Percentiles rank a stretch among this genome's conserved stretches.
These are phyloP conservation scores for Ovis canadensis DNA, from an alignment of 2,113 vertebrate genomes.

Conservation along the genomic window DNA sequence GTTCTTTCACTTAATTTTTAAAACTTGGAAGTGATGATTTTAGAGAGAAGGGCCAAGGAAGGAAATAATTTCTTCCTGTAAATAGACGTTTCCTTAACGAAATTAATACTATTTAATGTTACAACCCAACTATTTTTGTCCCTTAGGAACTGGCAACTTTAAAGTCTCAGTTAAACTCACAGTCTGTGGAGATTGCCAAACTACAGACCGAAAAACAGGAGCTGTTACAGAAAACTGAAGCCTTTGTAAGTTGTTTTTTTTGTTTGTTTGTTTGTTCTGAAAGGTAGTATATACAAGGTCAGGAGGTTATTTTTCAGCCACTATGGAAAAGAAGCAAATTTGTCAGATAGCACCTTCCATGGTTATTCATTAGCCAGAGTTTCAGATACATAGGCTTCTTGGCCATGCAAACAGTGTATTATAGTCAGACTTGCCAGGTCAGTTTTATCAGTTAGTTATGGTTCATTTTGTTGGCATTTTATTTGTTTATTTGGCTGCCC, in stretches of 20 bases:
- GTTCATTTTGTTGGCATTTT: not conserved
- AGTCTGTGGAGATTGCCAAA: slow-evolving; percentile 84
- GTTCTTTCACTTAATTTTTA: not conserved
- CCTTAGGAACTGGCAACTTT: slow-evolving; percentile 87
- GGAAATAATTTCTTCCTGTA: not conserved
- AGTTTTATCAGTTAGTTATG: not conserved
- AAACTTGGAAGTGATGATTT: not conserved
- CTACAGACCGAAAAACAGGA: slow-evolving; percentile 88
- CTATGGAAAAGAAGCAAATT: not conserved
- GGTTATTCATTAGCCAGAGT: not conserved
- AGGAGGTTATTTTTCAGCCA: not conserved
- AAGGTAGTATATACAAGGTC: not conserved
- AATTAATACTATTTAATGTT: not conserved
- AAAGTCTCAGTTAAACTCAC: slow-evolving; percentile 84
- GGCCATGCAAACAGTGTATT: not conserved
- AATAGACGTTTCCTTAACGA: not conserved
- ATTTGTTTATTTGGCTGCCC: not conserved
- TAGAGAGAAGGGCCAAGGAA: not conserved
- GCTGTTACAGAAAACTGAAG: slow-evolving; percentile 82
- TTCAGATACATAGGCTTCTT: not conserved
- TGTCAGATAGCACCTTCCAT: not conserved
- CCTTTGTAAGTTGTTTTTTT: slow-evolving; percentile 65
- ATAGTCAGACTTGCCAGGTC: not conserved
- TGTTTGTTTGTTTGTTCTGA: not conserved
- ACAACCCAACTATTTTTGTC: slow-evolving; percentile 13